Evolutionary conservation across 2,888 invertebrate species (phyloP).

Genomic region (Ormia ochracea): DNA sequence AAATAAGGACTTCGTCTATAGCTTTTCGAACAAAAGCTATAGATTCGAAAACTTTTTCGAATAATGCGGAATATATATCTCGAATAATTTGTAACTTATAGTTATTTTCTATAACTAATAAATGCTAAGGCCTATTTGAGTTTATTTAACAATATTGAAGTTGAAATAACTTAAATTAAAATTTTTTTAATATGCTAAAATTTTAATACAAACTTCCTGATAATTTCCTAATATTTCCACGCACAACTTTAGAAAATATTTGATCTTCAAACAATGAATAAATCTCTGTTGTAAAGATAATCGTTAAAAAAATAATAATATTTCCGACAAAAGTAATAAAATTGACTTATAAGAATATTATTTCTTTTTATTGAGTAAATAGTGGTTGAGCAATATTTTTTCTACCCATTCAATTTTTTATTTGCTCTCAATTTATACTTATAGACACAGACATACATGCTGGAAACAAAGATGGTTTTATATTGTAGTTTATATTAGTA

Average conservation of each 20-base stretch:
- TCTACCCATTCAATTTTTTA: not conserved
- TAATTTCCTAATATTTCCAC: not conserved
- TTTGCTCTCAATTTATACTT: too few species aligned
- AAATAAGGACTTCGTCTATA: too few species aligned
- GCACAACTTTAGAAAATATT: not conserved
- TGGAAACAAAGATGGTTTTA: not conserved
- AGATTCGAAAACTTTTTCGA: too few species aligned
- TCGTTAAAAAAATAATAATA: conserved; percentile 30
- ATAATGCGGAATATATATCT: too few species aligned
- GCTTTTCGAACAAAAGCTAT: too few species aligned
- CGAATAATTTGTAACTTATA: too few species aligned
- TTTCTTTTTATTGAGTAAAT: not conserved
- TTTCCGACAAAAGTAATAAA: conserved; percentile 13
- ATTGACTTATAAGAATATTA: not conserved
- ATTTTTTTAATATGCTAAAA: too few species aligned
- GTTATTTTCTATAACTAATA: too few species aligned
- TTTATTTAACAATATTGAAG: too few species aligned
- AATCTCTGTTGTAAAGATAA: conserved; percentile 18
- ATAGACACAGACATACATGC: not conserved
- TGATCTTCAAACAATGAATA: not conserved
- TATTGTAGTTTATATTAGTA: not conserved
- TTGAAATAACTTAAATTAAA: too few species aligned
- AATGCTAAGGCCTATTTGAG: too few species aligned
- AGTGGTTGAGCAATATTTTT: conserved; percentile 15
- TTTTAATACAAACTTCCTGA: too few species aligned